Base-by-base conservation (phyloP, 2,888 invertebrate species). In the Yponomeuta sedellus region DNA sequence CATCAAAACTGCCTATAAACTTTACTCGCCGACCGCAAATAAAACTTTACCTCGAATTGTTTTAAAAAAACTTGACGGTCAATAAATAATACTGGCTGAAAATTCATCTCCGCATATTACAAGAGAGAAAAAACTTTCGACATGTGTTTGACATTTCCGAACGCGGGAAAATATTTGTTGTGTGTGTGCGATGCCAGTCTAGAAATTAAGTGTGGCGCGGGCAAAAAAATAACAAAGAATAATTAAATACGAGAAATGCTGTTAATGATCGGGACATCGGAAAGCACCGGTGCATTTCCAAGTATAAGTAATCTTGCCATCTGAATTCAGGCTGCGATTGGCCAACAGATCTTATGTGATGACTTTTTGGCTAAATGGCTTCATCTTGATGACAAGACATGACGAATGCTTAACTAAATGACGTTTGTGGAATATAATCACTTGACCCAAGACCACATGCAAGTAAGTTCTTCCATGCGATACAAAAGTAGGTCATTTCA, bases 351-450 rank as follows among this genome's bases (percentile, higher is more conserved):
- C 73, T 75, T 74, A 57, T 58, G 34, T 72, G 70, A 72, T 76
- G 77, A 76, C 76, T 86, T 86, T 86, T 89, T 85, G 83, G 81
- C 75, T 78, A 90, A 91, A 91, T 91, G 90, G 80, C 90, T 90
- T 90, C 87, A 91, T 91, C 83, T 44, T 52, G 19, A 61, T 59
- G 34, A 28, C n/a, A 12, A 1, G 57, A 10, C n/a, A 12, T 16
- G 64, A 10, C 19, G 59, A 16, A 63, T n/a, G n/a, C 61, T 39
- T 65, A n/a, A 19, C 40, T 52, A 63, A 66, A 52, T 61, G 56
- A 67, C 59, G 34, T 39, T 66, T 20, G 66, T 66, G 40, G 58
- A 61, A 59, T 59, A 65, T 65, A 59, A 59, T 40, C 19, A 65
- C 25, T 57, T 2, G 16, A 52, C 4, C 34, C 34, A 52, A n/a